Evolutionary conservation across 2,797 vertebrate genomes (phyloP).

Genomic region (Sciaenops ocellatus): DNA sequence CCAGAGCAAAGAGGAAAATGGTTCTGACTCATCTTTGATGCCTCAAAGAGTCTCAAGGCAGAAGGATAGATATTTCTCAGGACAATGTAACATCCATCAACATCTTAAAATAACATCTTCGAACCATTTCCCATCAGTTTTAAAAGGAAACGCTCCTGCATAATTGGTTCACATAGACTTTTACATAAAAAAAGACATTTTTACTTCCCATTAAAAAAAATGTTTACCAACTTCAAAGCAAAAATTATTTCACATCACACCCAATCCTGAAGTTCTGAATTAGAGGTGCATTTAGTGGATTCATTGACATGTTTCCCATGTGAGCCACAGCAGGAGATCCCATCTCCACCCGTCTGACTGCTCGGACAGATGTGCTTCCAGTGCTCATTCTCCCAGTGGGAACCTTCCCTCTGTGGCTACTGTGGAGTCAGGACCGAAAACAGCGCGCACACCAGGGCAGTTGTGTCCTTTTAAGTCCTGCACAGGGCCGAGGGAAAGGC

Average conservation of each 20-base stretch:
- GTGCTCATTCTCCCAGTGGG: conserved; percentile 70
- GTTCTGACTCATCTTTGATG: conserved; percentile 84
- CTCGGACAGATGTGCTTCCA: conserved; percentile 68
- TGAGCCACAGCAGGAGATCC: conserved; percentile 61
- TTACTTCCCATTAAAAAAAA: conserved; percentile 41
- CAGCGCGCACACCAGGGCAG: conserved; percentile 70
- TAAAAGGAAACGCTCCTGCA: conserved; percentile 19
- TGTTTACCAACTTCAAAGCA: conserved; percentile 68
- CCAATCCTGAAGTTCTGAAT: conserved; percentile 65
- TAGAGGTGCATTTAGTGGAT: conserved; percentile 75
- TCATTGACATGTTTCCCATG: conserved; percentile 73
- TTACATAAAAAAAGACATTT: conserved; percentile 10
- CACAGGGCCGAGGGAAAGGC: conserved; percentile 73
- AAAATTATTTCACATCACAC: conserved; percentile 74
- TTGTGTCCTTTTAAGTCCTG: conserved; percentile 82
- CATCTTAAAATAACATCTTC: conserved; percentile 50
- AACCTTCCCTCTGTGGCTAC: conserved; percentile 78
- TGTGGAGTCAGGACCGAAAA: conserved; percentile 78
- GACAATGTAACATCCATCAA: conserved; percentile 72
- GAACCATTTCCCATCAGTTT: conserved; percentile 59
- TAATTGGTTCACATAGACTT: conserved; percentile 46
- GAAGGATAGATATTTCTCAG: conserved; percentile 83
- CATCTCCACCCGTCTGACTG: conserved; percentile 72
- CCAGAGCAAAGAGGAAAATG: conserved; percentile 73
- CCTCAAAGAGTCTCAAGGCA: conserved; percentile 80